These are phyloP conservation scores for Heliconius hortense DNA, from an alignment of 2,888 invertebrate species.

Conservation along the genomic window DNA sequence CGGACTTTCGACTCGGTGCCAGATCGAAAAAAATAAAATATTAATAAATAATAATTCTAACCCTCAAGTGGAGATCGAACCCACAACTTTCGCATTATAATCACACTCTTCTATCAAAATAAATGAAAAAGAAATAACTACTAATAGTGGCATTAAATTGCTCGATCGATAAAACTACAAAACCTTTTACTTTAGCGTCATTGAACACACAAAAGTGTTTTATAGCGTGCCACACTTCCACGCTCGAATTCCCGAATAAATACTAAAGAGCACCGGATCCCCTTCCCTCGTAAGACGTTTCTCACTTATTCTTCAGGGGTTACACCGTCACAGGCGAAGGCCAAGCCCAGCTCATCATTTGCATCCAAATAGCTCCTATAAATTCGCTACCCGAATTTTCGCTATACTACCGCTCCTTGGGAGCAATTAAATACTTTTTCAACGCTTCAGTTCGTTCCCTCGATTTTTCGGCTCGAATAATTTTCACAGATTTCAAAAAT, in stretches of 20 bases:
- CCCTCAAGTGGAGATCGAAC: too few species aligned
- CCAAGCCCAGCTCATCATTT: conserved; percentile 77
- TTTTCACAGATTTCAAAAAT: conserved; percentile 72
- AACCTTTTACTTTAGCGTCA: conserved; percentile 45
- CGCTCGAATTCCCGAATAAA: conserved; percentile 64
- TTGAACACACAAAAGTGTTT: conserved; percentile 48
- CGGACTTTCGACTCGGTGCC: too few species aligned
- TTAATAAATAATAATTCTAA: too few species aligned
- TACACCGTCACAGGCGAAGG: conserved; percentile 67
- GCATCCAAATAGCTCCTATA: conserved; percentile 81
- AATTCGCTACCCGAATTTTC: conserved; percentile 80
- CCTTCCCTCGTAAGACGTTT: conserved; percentile 73
- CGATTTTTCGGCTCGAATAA: conserved; percentile 72
- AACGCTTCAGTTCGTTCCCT: conserved; percentile 56
- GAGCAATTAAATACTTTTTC: conserved; percentile 80
- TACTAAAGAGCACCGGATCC: conserved; percentile 67
- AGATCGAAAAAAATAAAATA: too few species aligned
- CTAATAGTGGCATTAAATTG: conserved; percentile 12
- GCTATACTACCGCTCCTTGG: conserved; percentile 76
- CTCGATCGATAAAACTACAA: conserved; percentile 29
- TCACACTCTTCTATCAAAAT: not conserved
- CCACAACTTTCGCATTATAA: too few species aligned
- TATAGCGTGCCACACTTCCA: conserved; percentile 49
- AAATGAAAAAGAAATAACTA: not conserved
- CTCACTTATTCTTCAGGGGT: conserved; percentile 79